Evolutionary conservation across 2,113 vertebrate genomes (phyloP), one percentile per base, ranked within the genome.

Genomic region (Alosa alosa): DNA sequence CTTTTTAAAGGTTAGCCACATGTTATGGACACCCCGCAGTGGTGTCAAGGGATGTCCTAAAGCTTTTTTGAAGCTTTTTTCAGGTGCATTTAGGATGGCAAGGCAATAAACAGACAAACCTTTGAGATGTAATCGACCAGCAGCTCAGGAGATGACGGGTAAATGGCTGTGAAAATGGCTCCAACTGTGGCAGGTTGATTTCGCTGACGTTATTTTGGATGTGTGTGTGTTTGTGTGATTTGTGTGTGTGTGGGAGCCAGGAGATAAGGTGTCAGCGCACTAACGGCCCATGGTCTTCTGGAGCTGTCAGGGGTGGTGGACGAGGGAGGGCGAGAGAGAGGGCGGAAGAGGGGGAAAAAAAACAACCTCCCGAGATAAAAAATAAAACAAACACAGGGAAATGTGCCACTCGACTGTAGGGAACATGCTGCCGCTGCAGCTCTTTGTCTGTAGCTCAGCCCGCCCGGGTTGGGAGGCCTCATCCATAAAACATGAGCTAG

Each of bases 161-260:
- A 78, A 78, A 78, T 78, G 39, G 72, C 72, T 78, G 72, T 78
- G 72, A 78, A 39, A 78, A 78, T 36, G 72, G 72, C 72, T 78
- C 72, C 2, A 4, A 78, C 31, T 11, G 36, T 78, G 72, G 72
- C 31, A 39, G 72, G 72, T 10, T 36, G 72, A 78, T 78, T 78
- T 78, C 11, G 10, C 72, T 3, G 31, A 78, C 15, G 36, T 15
- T 25, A 4, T 78, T 78, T 78, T 25, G 64, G 9, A 72, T 31
- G 64, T 72, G 64, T 31, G 64, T 72, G 64, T 10, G 25, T 25
- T 72, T 25, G 11, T 25, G n/a, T 25, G n/a, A 15, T 72, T 22
- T 25, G 22, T 68, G 60, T 68, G 64, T 72, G 64, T 72, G 64
- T 36, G 64, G 13, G 64, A 2, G 31, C 36, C 3, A 4, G 31